phyloP scores from a whole-genome alignment of 2,888 invertebrate genomes.

The Spodoptera picta region DNA sequence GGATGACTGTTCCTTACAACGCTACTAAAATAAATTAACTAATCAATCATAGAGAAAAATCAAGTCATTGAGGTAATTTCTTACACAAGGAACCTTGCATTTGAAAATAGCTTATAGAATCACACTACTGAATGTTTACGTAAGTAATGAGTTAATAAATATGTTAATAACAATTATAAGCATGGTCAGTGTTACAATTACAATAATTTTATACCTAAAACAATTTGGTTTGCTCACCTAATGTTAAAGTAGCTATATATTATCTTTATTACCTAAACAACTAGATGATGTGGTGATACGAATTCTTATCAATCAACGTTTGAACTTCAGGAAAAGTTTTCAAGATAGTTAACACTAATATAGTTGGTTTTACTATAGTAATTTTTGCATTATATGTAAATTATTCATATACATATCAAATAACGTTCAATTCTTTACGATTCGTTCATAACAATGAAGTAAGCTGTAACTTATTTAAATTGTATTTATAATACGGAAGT shows the following conservation, averaged over 20 bases:
- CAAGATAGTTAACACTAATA: slow-evolving; percentile 7
- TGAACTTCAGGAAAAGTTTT: slow-evolving; percentile 30
- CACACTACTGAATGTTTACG: slow-evolving; percentile 42
- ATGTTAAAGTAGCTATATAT: slow-evolving; percentile 36
- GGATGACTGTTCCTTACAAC: slow-evolving; percentile 80
- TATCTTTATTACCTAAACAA: slow-evolving; percentile 33
- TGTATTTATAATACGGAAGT: slow-evolving; percentile 1
- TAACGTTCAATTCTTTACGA: not conserved
- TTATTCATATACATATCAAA: not conserved
- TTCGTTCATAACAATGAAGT: too few relatives aligned
- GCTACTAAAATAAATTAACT: slow-evolving; percentile 77
- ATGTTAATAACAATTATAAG: slow-evolving; percentile 31
- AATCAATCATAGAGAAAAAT: slow-evolving; percentile 63
- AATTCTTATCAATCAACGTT: slow-evolving; percentile 25
- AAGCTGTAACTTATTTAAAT: not conserved
- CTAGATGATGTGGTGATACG: slow-evolving; percentile 26
- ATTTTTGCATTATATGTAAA: slow-evolving; percentile 7
- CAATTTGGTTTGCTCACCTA: slow-evolving; percentile 63
- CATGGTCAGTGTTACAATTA: slow-evolving; percentile 35
- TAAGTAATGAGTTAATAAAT: slow-evolving; percentile 54
- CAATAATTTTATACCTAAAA: slow-evolving; percentile 41
- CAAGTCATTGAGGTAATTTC: slow-evolving; percentile 77
- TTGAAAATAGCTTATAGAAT: slow-evolving; percentile 50
- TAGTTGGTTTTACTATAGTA: not conserved
- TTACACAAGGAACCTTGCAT: slow-evolving; percentile 73